Base-by-base conservation (phyloP, 2,113 vertebrate genomes). In the Lontra canadensis region DNA sequence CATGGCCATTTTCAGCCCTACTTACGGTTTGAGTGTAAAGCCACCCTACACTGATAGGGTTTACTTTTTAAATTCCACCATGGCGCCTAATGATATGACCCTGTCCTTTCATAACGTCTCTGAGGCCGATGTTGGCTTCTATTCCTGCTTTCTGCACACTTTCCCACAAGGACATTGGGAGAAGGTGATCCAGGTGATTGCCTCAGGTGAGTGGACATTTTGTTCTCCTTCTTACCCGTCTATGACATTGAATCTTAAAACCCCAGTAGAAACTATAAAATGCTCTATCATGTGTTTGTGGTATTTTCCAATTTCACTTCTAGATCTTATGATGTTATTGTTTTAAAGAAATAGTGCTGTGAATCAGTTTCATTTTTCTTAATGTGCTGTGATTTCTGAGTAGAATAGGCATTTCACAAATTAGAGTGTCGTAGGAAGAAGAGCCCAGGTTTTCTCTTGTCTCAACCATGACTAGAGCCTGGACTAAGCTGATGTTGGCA, bases 121-220 rank as follows among this genome's bases (percentile, higher is more conserved):
- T 0, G 98, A 98, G 47, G 97, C 98, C 73, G 99, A 99, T 7
- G 26, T 98, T 3, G 99, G 99, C 73, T 42, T 97, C 25, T 99
- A 99, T 59, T 92, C 94, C 61, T 99, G 99, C 83, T 99, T 98
- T 1, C 91, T 99, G 59, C 97, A 99, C 79, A 98, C 96, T n/a
- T 99, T 99, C 85, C 98, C 99, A 57, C 17, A 82, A 18, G 99
- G 99, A 49, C 92, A 97, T 11, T 99, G 99, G 99, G 98, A 98
- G 95, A 99, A 98, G 65, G 73, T 78, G 79, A 97, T 99, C 85
- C 93, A 97, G 73, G 99, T 99, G 88, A 78, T 98, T 52, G 97
- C 98, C 11, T 9, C 97, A 97, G 98, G 99, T 99, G 98, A 99
- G 96, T 18, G 65, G 59, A 76, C 39, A 20, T 13, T 73, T 83